Percentiles rank a stretch among this genome's conserved stretches.
These are phyloP conservation scores for Amblyornis subalaris DNA, from an alignment of 2,113 vertebrate species.

Conservation along the genomic window DNA sequence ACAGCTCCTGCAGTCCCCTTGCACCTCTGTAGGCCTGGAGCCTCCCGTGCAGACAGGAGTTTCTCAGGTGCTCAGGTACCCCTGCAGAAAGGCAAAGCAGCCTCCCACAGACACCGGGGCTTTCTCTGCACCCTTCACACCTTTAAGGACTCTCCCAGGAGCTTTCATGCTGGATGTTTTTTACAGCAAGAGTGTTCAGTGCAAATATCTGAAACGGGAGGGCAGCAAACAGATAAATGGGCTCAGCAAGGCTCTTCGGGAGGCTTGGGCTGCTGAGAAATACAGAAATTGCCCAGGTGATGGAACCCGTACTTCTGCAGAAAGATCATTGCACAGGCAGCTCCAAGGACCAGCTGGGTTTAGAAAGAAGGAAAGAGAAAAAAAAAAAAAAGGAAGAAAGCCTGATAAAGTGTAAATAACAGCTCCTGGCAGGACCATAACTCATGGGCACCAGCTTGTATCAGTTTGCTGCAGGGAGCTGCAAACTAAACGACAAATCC, in stretches of 20 bases:
- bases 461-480: not conserved
- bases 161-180: not conserved
- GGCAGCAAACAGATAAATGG: not conserved
- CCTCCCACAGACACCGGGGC: too few relatives aligned
- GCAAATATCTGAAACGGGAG: not conserved
- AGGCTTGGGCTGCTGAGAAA: not conserved
- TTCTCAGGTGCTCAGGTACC: not conserved
- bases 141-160: not conserved
- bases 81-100: not conserved
- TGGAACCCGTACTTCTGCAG: not conserved
- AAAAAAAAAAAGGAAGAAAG: not conserved
- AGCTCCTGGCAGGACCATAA: not conserved
- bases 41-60: not conserved
- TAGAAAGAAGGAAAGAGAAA: rapidly evolving
- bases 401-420: constrained; percentile 39
- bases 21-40: not conserved
- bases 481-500: not conserved
- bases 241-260: not conserved
- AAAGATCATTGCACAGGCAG: not conserved
- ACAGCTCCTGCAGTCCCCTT: not conserved
- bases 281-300: not conserved
- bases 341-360: not conserved
- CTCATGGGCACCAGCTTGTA: not conserved
- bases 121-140: not conserved
- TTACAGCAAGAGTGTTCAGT: not conserved